phyloP scores from a whole-genome alignment of 2,888 invertebrate species.

The Machimus atricapillus region DNA sequence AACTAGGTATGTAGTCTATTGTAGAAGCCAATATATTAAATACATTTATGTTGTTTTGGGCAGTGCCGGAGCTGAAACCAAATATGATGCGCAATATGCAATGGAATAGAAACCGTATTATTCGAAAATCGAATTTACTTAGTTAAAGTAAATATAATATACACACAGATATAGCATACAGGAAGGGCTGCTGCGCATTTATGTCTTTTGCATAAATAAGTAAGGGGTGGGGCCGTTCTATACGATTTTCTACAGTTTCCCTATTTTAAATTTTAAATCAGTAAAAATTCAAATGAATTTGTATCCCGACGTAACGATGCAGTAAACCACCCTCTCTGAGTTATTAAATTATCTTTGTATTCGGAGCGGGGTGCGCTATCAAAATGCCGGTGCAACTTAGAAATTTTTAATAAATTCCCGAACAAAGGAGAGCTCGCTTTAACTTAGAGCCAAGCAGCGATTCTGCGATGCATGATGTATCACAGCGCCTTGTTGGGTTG shows the following conservation, averaged over 20 bases:
- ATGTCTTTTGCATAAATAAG: background rate
- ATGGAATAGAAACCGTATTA: background rate
- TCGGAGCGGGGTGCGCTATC: background rate
- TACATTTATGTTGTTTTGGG: background rate
- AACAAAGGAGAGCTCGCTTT: background rate
- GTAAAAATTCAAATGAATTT: background rate
- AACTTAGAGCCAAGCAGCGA: background rate
- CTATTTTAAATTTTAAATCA: background rate
- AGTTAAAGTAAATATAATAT: background rate
- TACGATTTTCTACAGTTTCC: background rate
- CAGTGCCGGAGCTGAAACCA: background rate
- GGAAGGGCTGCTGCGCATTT: background rate
- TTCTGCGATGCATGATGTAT: constrained; percentile 26
- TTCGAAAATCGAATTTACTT: background rate
- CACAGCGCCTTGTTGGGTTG: constrained; percentile 25
- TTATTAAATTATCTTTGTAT: constrained; percentile 10
- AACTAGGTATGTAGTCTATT: background rate
- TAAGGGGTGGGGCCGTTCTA: background rate
- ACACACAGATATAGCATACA: background rate
- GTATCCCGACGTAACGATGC: background rate
- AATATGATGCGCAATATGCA: background rate
- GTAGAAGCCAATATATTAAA: background rate
- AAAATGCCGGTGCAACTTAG: constrained; percentile 13
- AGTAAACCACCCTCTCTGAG: constrained; percentile 9
- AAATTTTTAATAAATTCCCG: constrained; percentile 36